A percentile compares a stretch with the other conserved stretches of the same genome.
Evolutionary conservation across 2,797 vertebrate genomes (phyloP).

Genomic region (Sylvia borin): DNA sequence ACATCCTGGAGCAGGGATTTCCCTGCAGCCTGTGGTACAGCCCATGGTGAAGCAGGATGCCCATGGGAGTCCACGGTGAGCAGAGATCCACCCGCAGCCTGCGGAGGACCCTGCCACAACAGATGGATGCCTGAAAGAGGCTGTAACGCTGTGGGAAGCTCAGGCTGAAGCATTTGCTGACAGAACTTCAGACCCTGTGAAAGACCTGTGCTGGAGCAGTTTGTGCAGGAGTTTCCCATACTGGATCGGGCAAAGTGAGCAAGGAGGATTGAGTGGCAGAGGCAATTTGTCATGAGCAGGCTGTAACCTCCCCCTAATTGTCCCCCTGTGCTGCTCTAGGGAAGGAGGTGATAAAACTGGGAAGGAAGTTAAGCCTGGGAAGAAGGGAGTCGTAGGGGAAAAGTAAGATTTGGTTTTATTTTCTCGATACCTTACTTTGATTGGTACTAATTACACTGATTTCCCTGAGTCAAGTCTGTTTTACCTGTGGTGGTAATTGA

Average conservation of each 20-base stretch:
- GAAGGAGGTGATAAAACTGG: not conserved
- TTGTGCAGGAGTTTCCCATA: fast-evolving
- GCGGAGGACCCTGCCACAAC: fast-evolving
- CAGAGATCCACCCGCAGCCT: not conserved
- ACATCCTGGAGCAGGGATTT: not conserved
- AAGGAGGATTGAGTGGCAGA: not conserved
- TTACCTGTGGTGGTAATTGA: not conserved
- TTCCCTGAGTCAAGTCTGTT: not conserved
- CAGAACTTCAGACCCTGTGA: fast-evolving
- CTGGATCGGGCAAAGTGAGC: not conserved
- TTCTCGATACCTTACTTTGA: not conserved
- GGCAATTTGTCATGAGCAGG: not conserved
- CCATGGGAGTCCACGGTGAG: not conserved
- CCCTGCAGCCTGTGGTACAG: not conserved
- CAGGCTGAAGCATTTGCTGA: not conserved
- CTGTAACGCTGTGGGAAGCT: not conserved
- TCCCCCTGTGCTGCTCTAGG: fast-evolving
- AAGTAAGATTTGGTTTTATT: not conserved
- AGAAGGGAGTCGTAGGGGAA: not conserved
- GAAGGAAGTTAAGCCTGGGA: not conserved
- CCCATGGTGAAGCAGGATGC: not conserved
- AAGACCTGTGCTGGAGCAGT: not conserved
- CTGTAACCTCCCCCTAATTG: not conserved
- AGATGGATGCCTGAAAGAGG: not conserved
- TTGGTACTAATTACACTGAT: not conserved